These are phyloP conservation scores for Athalia rosae DNA, from an alignment of 2,888 invertebrate species.

Conservation along the genomic window DNA sequence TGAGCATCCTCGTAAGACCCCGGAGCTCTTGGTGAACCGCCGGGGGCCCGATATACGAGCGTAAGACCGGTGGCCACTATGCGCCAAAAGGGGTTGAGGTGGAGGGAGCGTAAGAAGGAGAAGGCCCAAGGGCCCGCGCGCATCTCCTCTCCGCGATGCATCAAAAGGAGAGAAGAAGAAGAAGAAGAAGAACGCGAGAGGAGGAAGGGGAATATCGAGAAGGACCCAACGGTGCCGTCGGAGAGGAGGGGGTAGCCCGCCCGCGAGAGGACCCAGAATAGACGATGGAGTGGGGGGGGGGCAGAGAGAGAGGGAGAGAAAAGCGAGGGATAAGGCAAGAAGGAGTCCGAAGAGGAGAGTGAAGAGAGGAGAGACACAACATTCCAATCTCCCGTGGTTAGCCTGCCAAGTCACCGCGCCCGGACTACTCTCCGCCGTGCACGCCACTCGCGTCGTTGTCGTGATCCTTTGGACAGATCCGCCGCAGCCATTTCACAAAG, in stretches of 20 bases:
- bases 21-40: conserved; percentile 58
- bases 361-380: conserved; percentile 29
- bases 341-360: neutral
- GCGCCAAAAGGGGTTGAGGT: conserved; percentile 64
- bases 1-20: conserved; percentile 59
- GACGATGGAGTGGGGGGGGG: conserved; percentile 36
- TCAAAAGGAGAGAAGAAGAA: conserved; percentile 49
- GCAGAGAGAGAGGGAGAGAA: neutral
- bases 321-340: neutral
- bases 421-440: conserved; percentile 20
- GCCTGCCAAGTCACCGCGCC: conserved; percentile 60
- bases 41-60: conserved; percentile 69
- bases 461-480: conserved; percentile 43
- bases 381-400: conserved; percentile 70
- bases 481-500: conserved; percentile 41
- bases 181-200: conserved; percentile 48
- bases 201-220: conserved; percentile 33
- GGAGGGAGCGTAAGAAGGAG: conserved; percentile 44
- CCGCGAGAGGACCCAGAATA: conserved; percentile 38
- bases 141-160: conserved; percentile 45
- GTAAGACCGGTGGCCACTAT: conserved; percentile 73
- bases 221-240: conserved; percentile 3
- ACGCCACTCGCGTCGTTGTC: conserved; percentile 41
- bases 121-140: conserved; percentile 31
- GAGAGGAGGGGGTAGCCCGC: neutral